A percentile compares a stretch with the other conserved stretches of the same genome.
phyloP scores from a whole-genome alignment of 2,113 vertebrate species.

The Pluvianellus socialis region DNA sequence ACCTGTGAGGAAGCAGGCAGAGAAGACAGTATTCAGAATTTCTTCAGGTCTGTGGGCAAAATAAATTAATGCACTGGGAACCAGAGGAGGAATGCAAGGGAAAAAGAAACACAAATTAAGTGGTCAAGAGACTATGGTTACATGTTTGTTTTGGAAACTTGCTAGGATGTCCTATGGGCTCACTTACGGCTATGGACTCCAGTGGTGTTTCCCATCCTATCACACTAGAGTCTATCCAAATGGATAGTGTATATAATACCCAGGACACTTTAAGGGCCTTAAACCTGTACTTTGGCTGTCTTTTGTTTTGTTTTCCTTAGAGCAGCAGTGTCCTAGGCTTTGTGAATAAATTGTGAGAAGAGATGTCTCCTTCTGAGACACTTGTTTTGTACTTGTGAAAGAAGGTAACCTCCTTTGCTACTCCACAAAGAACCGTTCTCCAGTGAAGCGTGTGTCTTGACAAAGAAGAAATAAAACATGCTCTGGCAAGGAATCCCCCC shows the following conservation, averaged over 20 bases:
- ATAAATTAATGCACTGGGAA: not conserved
- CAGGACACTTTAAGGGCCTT: not conserved
- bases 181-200: not conserved
- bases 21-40: not conserved
- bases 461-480: not conserved
- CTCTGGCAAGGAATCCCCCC: not conserved
- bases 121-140: not conserved
- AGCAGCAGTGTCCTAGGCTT: not conserved
- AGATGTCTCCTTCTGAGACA: not conserved
- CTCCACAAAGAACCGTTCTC: not conserved
- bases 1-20: not conserved
- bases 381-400: not conserved
- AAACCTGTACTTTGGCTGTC: not conserved
- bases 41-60: not conserved
- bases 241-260: not conserved
- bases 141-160: not conserved
- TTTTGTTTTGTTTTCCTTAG: not conserved
- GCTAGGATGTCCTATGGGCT: not conserved
- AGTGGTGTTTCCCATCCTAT: not conserved
- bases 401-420: not conserved
- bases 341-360: not conserved
- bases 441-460: not conserved
- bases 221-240: not conserved
- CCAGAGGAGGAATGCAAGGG: not conserved
- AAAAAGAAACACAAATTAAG: not conserved